These are phyloP conservation scores for Dallia pectoralis DNA, from an alignment of 2,797 vertebrate genomes.

Conservation along the genomic window DNA sequence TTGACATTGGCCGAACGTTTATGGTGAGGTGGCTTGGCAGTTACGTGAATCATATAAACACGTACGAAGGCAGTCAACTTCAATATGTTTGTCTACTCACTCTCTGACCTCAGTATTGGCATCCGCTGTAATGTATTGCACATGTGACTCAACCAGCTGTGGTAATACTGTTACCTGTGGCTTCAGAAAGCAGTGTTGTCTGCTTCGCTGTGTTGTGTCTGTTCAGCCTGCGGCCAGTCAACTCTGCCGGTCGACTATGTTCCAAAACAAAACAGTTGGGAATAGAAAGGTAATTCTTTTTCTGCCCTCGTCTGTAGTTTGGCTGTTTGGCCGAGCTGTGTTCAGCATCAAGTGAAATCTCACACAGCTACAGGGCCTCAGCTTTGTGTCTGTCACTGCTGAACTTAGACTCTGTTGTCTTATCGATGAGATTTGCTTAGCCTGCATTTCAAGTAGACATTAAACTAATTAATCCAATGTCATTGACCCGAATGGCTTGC, in stretches of 20 bases:
- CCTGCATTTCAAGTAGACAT: neutral
- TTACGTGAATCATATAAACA: neutral
- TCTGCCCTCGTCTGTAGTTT: neutral
- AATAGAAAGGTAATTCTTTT: slow-evolving; percentile 4
- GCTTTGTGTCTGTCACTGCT: neutral
- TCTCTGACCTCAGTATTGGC: neutral
- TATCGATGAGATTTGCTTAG: neutral
- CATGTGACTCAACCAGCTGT: slow-evolving; percentile 33
- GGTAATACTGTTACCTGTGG: slow-evolving; percentile 19
- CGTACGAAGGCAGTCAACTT: slow-evolving; percentile 8
- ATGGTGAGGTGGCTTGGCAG: no score
- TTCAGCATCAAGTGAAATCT: neutral
- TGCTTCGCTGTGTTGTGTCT: slow-evolving; percentile 1
- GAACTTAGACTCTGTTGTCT: neutral
- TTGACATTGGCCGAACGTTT: no score
- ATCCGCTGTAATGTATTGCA: slow-evolving; percentile 31
- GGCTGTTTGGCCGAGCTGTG: neutral
- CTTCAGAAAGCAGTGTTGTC: slow-evolving; percentile 11
- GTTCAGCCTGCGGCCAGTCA: neutral
- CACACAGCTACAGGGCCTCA: neutral
- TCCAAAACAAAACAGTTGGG: slow-evolving; percentile 1
- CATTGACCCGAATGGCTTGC: neutral
- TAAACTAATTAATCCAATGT: neutral
- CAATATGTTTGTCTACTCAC: neutral
- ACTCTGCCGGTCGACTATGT: neutral